phyloP scores from a whole-genome alignment of 2,797 vertebrate genomes.

The Sebastes steindachneri region DNA sequence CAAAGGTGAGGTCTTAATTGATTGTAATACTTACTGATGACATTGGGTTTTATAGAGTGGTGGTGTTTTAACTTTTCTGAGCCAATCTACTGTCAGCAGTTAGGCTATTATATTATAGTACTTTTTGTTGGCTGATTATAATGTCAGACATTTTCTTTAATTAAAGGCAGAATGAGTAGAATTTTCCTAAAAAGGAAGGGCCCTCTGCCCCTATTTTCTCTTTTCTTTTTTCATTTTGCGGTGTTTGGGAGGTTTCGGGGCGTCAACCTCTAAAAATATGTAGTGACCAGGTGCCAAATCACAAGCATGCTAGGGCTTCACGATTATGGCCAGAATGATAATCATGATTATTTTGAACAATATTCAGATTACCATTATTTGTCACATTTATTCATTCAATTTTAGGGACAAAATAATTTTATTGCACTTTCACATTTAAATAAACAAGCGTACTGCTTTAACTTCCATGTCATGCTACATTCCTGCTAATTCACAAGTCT shows the following conservation, averaged over 20 bases:
- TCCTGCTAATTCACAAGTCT: too few relatives aligned
- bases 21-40: not conserved
- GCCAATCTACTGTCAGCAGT: not conserved
- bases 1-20: constrained; percentile 83
- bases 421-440: too few relatives aligned
- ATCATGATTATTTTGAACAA: too few relatives aligned
- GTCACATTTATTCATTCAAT: too few relatives aligned
- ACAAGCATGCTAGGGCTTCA: too few relatives aligned
- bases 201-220: not conserved
- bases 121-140: not conserved
- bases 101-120: not conserved
- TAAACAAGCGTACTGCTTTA: too few relatives aligned
- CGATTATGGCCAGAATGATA: too few relatives aligned
- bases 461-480: too few relatives aligned
- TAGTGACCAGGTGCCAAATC: not conserved
- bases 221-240: not conserved
- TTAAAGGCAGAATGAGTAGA: not conserved
- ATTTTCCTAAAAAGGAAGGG: not conserved
- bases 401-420: too few relatives aligned
- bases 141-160: not conserved
- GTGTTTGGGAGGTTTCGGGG: not conserved
- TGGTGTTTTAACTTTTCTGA: not conserved
- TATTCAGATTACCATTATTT: too few relatives aligned
- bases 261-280: not conserved
- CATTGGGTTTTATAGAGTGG: not conserved